phyloP scores from a whole-genome alignment of 2,888 invertebrate species.

The Thymelicus lineola region DNA sequence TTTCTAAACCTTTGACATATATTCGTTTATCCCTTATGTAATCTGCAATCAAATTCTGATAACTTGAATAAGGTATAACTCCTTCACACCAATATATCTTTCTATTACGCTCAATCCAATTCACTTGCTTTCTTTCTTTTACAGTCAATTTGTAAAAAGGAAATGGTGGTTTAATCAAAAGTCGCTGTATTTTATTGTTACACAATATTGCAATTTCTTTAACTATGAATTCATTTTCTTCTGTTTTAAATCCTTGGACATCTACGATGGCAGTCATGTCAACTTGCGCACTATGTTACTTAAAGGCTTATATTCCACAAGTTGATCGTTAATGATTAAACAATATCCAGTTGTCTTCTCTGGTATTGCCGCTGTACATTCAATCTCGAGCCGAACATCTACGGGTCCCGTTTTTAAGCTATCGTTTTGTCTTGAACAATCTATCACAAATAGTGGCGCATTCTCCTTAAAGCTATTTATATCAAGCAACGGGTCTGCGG shows the following conservation, averaged over 20 bases:
- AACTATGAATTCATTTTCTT: background rate
- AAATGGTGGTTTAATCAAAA: slow-evolving; percentile 7
- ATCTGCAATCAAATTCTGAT: background rate
- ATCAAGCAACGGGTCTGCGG: slow-evolving; percentile 43
- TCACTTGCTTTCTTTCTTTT: background rate
- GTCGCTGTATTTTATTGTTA: background rate
- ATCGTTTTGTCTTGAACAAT: background rate
- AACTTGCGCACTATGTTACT: background rate
- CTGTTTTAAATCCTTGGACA: background rate
- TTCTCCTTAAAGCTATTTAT: slow-evolving; percentile 2
- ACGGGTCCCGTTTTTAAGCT: background rate
- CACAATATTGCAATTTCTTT: slow-evolving; percentile 4
- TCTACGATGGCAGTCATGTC: background rate
- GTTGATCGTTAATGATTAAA: background rate
- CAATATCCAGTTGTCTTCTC: background rate
- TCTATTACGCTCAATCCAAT: background rate
- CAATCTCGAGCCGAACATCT: background rate
- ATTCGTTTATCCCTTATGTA: background rate
- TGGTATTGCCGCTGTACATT: background rate
- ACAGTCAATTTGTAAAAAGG: background rate
- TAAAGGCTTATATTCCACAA: background rate
- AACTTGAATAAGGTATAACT: slow-evolving; percentile 12
- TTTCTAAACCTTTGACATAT: slow-evolving; percentile 6
- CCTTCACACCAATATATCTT: slow-evolving; percentile 24
- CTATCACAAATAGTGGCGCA: background rate